Conservation (phyloP, 2,888 invertebrate genomes). For the Marronus borbonicus region DNA sequence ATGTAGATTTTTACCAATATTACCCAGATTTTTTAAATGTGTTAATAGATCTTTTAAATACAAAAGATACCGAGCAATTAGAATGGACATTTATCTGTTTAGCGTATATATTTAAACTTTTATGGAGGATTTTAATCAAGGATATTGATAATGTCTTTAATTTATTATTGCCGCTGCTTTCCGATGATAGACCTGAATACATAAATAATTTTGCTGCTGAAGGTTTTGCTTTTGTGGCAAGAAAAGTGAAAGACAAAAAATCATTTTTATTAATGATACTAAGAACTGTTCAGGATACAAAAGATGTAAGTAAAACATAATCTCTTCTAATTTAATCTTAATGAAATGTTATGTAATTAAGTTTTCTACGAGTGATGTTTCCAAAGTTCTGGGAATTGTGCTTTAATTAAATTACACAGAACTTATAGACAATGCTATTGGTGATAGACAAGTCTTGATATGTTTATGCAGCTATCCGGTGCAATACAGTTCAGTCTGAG, state of each 20-base stretch:
- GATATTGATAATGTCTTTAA: constrained; percentile 83
- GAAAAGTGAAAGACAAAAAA: constrained; percentile 87
- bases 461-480: too few species aligned
- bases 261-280: constrained; percentile 82
- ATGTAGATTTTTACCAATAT: constrained; percentile 90
- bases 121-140: constrained; percentile 87
- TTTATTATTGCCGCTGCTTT: constrained; percentile 82
- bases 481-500: too few species aligned
- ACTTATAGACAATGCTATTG: too few species aligned
- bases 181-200: constrained; percentile 84
- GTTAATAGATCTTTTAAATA: constrained; percentile 80
- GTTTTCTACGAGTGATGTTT: too few species aligned
- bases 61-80: constrained; percentile 86
- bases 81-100: constrained; percentile 90
- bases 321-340: background rate
- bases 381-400: too few species aligned
- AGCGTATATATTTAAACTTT: constrained; percentile 91
- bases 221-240: constrained; percentile 94
- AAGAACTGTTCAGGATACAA: constrained; percentile 76
- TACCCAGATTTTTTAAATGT: constrained; percentile 84
- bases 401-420: too few species aligned
- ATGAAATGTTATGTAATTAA: too few species aligned
- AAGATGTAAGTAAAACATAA: constrained; percentile 75
- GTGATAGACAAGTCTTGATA: too few species aligned
- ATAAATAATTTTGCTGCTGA: constrained; percentile 96